Evolutionary conservation across 2,113 vertebrate genomes (phyloP).

Genomic region (Amazona vittata): DNA sequence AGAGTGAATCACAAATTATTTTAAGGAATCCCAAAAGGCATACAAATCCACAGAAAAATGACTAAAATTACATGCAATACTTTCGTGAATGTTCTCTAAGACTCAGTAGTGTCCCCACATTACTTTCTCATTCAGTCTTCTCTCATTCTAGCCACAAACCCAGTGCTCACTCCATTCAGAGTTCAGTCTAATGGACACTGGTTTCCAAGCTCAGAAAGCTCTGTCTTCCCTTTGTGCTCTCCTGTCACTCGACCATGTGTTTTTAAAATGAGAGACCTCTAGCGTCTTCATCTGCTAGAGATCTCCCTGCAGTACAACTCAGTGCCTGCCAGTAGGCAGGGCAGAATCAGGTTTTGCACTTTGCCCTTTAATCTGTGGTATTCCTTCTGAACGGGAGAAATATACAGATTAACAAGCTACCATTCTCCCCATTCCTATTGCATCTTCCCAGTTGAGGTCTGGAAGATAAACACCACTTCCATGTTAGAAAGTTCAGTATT

Average conservation of each 20-base stretch:
- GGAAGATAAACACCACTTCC: not conserved
- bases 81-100: not conserved
- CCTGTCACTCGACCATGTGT: not conserved
- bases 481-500: not conserved
- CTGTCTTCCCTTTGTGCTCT: not conserved
- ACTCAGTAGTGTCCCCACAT: not conserved
- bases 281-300: not conserved
- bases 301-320: not conserved
- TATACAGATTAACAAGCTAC: not conserved
- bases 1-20: constrained; percentile 24
- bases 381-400: not conserved
- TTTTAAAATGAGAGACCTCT: not conserved
- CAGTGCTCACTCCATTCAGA: not conserved
- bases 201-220: not conserved
- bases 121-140: not conserved
- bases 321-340: not conserved
- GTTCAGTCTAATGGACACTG: not conserved
- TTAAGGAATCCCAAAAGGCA: not conserved
- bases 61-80: not conserved
- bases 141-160: not conserved
- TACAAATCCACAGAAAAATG: not conserved
- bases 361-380: not conserved
- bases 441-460: not conserved
- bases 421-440: not conserved
- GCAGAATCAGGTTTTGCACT: not conserved